Evolutionary conservation across 1,140 invertebrate genomes (phyloP), one percentile per base, ranked within the genome.

Genomic region (Apocrypta bakeri): DNA sequence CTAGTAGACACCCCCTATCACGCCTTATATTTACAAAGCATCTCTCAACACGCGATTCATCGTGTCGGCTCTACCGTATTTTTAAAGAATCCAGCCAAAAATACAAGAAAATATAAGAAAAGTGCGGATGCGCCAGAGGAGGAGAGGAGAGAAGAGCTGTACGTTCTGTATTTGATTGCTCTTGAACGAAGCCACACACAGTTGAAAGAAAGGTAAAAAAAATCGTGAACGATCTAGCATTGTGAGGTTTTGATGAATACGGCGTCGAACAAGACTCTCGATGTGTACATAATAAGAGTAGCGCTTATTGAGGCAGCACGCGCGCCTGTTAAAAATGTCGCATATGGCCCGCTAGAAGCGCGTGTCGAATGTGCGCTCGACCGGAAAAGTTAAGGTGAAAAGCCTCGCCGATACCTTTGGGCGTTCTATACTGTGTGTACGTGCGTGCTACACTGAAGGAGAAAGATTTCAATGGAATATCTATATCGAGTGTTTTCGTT

Each of bases 351-450:
- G 6, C 6, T 64, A 9, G 56, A 64, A 27, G 4, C 66, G 29
- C 68, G 68, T 31, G 29, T 69, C 25, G 12, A 31, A 17, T 29
- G 68, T 25, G 11, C 83, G 78, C 63, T 85, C 73, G 33, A 29
- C 33, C 75, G 77, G 25, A 79, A 72, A 83, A 85, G 71, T 73
- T 40, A 40, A n/a, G 33, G 33, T 61, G 82, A 80, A 83, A 81
- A 83, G 64, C 77, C 69, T 81, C 82, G 81, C 12, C 17, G 48
- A 56, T 56, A n/a, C 7, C 48, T 56, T 3, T 17, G 21, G 3
- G 12, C 42, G 12, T 3, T 17, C 42, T 17, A 21, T 48, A 48
- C 42, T 37, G 3, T 37, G 33, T 37, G 9, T 37, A 37, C 33
- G n/a, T n/a, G n/a, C n/a, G n/a, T n/a, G n/a, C n/a, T n/a, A n/a